These are phyloP conservation scores for Osmerus mordax DNA, from an alignment of 2,113 vertebrate genomes.

Conservation along the genomic window DNA sequence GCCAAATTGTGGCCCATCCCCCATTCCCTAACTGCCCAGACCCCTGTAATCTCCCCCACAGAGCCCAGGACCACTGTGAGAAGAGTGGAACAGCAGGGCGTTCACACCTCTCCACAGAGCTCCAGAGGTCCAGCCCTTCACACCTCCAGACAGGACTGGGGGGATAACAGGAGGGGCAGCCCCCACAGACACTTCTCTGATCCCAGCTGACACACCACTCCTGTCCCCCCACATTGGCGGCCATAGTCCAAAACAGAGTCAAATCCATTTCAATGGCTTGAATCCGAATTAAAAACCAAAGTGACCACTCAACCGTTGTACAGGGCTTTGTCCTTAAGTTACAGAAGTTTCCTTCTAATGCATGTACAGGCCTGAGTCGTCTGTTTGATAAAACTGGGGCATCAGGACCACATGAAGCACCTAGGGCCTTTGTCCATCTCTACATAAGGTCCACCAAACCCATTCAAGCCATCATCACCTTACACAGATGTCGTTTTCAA, in stretches of 20 bases:
- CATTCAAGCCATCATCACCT: slow-evolving; percentile 45
- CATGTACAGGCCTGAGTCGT: too few relatives aligned
- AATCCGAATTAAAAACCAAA: too few relatives aligned
- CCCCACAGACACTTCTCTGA: slow-evolving; percentile 9
- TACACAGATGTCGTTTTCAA: slow-evolving; percentile 18
- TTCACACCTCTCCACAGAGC: slow-evolving; percentile 68
- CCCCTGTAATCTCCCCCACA: slow-evolving; percentile 18
- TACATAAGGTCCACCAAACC: slow-evolving; percentile 9
- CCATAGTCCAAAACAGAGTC: slow-evolving; percentile 4
- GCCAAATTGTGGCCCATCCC: slow-evolving; percentile 36
- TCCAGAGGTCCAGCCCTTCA: slow-evolving; percentile 52
- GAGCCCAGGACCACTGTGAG: slow-evolving; percentile 41
- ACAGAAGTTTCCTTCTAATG: too few relatives aligned
- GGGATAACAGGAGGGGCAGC: slow-evolving; percentile 10
- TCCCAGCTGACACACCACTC: slow-evolving; percentile 59
- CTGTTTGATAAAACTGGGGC: background rate
- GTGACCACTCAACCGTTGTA: too few relatives aligned
- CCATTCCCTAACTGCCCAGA: slow-evolving; percentile 6
- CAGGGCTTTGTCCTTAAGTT: too few relatives aligned
- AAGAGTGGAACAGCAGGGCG: slow-evolving; percentile 52
- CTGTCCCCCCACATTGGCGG: slow-evolving; percentile 32
- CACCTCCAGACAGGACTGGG: slow-evolving; percentile 61
- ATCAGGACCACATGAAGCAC: background rate
- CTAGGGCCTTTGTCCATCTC: background rate
- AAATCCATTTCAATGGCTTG: slow-evolving; percentile 14